These are phyloP conservation scores for Onychostoma macrolepis DNA, from an alignment of 2,113 vertebrate species.

Conservation along the genomic window DNA sequence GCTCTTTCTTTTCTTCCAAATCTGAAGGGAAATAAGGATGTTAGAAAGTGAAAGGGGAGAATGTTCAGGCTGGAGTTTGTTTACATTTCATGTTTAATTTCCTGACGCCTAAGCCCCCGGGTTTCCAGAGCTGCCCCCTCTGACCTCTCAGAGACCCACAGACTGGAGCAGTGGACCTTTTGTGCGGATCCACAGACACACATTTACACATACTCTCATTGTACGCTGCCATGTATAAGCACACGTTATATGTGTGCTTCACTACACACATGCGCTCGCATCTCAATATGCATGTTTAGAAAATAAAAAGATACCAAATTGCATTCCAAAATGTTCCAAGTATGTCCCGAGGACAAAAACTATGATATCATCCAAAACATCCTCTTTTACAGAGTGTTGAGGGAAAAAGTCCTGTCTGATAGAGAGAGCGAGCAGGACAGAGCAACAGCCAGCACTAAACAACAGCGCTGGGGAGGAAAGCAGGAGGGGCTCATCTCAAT, in stretches of 20 bases:
- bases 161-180: conserved; percentile 46
- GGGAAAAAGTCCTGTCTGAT: not conserved
- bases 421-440: not conserved
- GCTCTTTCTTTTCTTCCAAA: conserved; percentile 45
- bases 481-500: conserved; percentile 75
- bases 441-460: not conserved
- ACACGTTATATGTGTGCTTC: not conserved
- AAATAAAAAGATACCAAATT: not conserved
- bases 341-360: not conserved
- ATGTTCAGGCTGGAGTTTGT: conserved; percentile 83
- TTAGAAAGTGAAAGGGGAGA: conserved; percentile 83
- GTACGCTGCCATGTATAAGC: not conserved
- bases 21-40: conserved; percentile 76
- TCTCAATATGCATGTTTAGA: not conserved
- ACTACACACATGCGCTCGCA: not conserved
- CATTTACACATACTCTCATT: conserved; percentile 3
- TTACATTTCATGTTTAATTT: conserved; percentile 99
- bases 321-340: not conserved
- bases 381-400: not conserved
- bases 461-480: conserved; percentile 54
- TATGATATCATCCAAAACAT: conserved; percentile 2
- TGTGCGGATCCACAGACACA: conserved; percentile 32
- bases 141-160: conserved; percentile 63
- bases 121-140: conserved; percentile 78
- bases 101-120: conserved; percentile 88